Evolutionary conservation across 2,797 vertebrate genomes (phyloP), one percentile per base, ranked within the genome.

Genomic region (Sebastes ruberrimus): DNA sequence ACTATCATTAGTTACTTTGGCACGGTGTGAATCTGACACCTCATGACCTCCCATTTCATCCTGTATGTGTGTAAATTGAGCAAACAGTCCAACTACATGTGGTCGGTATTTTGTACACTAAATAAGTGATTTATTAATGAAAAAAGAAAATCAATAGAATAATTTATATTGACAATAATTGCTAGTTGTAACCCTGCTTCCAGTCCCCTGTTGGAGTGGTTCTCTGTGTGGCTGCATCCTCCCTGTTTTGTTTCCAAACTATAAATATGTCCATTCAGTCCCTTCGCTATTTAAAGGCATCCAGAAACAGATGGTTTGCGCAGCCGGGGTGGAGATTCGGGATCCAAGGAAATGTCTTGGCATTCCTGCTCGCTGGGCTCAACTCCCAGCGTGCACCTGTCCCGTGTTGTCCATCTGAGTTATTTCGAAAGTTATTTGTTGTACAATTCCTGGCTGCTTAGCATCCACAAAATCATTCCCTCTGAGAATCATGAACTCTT

Each of bases 231-330:
- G 60, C 66, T 16, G 10, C n/a, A 53, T 83, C 74, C 69, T 74
- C 59, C 80, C 42, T 5, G 77, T 85, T 90, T 90, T 81, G 68
- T 76, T 87, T 89, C 80, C 83, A 85, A 90, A 73, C 85, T 93
- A 90, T 90, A 92, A 92, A 93, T 92, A 91, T 88, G 83, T 77
- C 63, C 64, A 74, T 90, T 87, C 78, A 81, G 75, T 82, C 73
- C 70, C 27, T 14, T 61, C 20, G 70, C 87, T 90, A 88, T 90
- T 87, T 92, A 87, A 91, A 92, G 82, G 64, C 69, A 22, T 82
- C 62, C 80, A 83, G 78, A 90, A 93, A 90, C 92, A 92, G 92
- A 94, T 92, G 93, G 92, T 89, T 90, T 71, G 76, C 32, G 5
- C 89, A 85, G 87, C 76, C 82, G 63, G 81, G 42, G 68, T 70